These are phyloP conservation scores for Channa striata DNA, from an alignment of 2,797 vertebrate genomes.

Conservation along the genomic window DNA sequence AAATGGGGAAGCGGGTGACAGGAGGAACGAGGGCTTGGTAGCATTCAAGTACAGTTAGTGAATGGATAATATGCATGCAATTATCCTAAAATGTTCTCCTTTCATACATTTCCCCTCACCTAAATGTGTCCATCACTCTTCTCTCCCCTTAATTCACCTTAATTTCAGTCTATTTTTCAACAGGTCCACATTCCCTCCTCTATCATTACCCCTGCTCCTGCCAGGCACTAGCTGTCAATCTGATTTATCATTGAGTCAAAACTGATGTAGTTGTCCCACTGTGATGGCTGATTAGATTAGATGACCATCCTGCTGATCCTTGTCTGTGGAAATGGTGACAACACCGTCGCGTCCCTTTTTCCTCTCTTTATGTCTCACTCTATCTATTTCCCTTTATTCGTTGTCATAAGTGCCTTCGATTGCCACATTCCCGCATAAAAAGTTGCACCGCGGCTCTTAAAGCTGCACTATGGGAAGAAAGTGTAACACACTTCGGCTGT, in stretches of 20 bases:
- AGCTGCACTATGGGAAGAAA: conserved; percentile 25
- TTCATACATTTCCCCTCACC: conserved; percentile 27
- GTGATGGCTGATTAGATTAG: conserved; percentile 75
- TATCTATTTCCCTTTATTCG: conserved; percentile 16
- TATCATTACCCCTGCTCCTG: conserved; percentile 52
- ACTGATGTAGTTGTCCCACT: conserved; percentile 66
- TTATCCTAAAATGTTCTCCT: conserved; percentile 41
- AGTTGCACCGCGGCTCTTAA: conserved; percentile 32
- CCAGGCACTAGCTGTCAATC: conserved; percentile 64
- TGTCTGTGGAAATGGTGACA: conserved; percentile 9
- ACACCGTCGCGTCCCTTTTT: conserved; percentile 42
- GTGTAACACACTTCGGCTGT: conserved; percentile 4
- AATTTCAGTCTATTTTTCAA: conserved; percentile 64
- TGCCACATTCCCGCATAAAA: conserved; percentile 15
- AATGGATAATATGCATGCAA: conserved; percentile 54
- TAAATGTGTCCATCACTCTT: conserved; percentile 42
- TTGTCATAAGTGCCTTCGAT: conserved; percentile 16
- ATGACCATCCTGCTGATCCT: conserved; percentile 62
- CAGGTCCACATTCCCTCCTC: conserved; percentile 45
- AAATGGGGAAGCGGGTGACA: conserved; percentile 29
- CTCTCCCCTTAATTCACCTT: conserved; percentile 32
- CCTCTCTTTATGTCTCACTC: conserved; percentile 40
- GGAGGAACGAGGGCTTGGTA: conserved; percentile 11
- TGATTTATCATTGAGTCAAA: conserved; percentile 71
- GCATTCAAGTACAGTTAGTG: conserved; percentile 38